phyloP scores from a whole-genome alignment of 2,113 vertebrate species.

The Hoplias malabaricus region DNA sequence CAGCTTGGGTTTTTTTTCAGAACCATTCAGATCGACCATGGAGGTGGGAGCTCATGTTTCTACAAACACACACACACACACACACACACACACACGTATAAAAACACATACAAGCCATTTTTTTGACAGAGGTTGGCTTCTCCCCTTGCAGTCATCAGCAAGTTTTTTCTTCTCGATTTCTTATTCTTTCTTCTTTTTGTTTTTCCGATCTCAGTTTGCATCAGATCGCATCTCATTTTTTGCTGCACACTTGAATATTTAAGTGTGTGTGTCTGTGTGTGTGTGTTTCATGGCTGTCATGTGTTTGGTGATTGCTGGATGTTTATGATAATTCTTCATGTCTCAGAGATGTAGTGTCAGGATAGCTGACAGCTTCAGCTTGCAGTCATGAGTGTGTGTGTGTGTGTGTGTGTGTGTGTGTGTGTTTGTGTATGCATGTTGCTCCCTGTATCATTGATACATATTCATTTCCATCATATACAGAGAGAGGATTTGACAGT shows the following conservation, averaged over 20 bases:
- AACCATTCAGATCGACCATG: neutral
- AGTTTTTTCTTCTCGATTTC: neutral
- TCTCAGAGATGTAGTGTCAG: neutral
- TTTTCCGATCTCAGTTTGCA: neutral
- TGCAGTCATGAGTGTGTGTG: neutral
- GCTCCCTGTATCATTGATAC: neutral
- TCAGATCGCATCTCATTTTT: constrained; percentile 13
- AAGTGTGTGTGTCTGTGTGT: neutral
- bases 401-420: neutral
- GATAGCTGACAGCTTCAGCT: neutral
- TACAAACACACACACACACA: neutral
- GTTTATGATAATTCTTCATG: constrained; percentile 29
- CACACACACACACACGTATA: neutral
- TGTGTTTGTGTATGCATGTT: neutral
- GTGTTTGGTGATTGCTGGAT: neutral
- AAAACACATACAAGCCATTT: neutral
- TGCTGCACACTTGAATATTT: neutral
- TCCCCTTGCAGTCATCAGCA: neutral
- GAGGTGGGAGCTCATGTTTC: neutral
- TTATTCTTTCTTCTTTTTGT: neutral
- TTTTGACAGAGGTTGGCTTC: neutral
- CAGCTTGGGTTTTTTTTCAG: neutral
- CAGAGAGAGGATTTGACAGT: neutral
- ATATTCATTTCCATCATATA: constrained; percentile 17
- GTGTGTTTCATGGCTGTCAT: constrained; percentile 13